Conservation (phyloP, 2,797 vertebrate genomes). For the Psittacula echo region DNA sequence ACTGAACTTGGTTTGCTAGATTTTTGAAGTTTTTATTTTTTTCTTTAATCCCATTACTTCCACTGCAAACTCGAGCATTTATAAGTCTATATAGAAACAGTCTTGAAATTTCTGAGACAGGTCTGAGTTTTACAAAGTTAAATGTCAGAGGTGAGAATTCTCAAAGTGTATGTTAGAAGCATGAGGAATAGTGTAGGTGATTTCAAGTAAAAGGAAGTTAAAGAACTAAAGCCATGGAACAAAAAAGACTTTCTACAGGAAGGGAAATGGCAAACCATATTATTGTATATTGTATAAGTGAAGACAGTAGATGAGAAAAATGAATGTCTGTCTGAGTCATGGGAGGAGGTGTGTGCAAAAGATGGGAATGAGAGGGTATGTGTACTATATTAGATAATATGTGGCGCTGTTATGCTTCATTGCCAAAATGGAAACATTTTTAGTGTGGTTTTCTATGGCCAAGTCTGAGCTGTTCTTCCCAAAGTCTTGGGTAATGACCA, state of each 20-base stretch:
- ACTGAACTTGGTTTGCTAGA: background rate
- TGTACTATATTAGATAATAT: background rate
- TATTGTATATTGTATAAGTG: background rate
- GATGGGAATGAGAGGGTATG: background rate
- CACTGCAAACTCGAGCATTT: background rate
- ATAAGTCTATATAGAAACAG: background rate
- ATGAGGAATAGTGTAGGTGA: background rate
- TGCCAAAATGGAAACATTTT: background rate
- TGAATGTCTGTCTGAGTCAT: background rate
- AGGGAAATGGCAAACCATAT: background rate
- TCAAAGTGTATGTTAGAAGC: background rate
- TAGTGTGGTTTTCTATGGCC: background rate
- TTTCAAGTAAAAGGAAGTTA: background rate
- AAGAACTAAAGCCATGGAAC: background rate
- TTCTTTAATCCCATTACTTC: background rate
- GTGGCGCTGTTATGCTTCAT: background rate
- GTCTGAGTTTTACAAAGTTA: background rate
- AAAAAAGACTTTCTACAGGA: background rate
- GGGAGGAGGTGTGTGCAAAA: background rate
- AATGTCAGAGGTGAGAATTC: background rate
- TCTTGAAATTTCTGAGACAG: background rate
- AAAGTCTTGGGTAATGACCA: background rate
- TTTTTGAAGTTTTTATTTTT: background rate
- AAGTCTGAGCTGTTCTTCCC: background rate
- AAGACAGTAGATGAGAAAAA: background rate